Base-by-base conservation (phyloP, 2,797 vertebrate species). In the Alosa sapidissima region DNA sequence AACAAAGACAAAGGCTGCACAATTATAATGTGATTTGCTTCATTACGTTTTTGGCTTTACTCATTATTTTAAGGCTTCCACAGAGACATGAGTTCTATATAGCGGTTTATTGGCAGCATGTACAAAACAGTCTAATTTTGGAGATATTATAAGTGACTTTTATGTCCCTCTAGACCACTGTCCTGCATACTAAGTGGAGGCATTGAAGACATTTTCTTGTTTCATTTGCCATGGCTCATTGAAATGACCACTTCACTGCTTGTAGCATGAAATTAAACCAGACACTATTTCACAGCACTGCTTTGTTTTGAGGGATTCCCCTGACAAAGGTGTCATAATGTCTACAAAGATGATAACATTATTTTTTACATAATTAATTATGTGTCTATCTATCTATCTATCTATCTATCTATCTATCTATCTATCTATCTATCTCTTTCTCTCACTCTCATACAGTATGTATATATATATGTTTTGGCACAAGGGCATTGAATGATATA, bases 211-310 rank as follows among this genome's bases (percentile, higher is more conserved):
- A 14, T 45, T 21, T 78, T 6, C 36, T 36, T 19, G 16, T 78
- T 47, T 2, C 72, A 36, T 19, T 45, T 19, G 16, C 72, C 14
- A 78, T 47, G 41, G 36, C 41, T 41, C 68, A 41, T 36, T 68
- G 58, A 62, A 62, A 9, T n/a, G 58, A 24, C 58, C 58, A 24
- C 58, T 24, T 21, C n/a, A 10, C 58, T 62, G 58, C 58, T n/a
- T 62, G 58, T 62, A 24, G 58, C 58, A 62, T 62, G 58, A 62
- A 62, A 62, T 62, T 62, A 62, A 62, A 62, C 58, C 58, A 62
- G 58, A 62, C 58, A 62, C 58, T 24, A 9, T 62, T 24, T 62
- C 58, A 62, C 58, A 24, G 58, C 8, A n/a, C 24, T 62, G n/a
- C 58, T 24, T 62, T 62, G n/a, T 62, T n/a, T 24, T 62, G 58